Conservation (phyloP, 2,113 vertebrate genomes). For the Perca schrenkii region DNA sequence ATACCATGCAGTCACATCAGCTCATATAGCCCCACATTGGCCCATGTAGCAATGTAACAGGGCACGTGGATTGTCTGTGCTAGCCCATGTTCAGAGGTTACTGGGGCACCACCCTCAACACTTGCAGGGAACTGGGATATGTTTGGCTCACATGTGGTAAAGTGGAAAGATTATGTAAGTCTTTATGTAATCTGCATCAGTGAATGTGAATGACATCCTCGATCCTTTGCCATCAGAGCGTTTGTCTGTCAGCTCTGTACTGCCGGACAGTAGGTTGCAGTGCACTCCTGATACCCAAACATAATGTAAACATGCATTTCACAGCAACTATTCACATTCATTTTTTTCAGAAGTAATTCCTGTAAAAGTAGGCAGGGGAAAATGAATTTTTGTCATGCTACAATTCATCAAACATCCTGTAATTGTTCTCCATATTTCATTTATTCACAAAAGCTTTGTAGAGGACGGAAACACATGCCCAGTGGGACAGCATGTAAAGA, state of each 20-base stretch:
- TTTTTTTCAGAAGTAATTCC: constrained; percentile 2
- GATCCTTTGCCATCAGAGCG: constrained; percentile 62
- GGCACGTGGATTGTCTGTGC: constrained; percentile 68
- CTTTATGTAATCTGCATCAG: constrained; percentile 85
- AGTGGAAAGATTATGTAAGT: constrained; percentile 85
- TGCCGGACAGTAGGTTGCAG: constrained; percentile 63
- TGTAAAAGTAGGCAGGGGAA: background rate
- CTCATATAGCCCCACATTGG: constrained; percentile 44
- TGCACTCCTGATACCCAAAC: constrained; percentile 35
- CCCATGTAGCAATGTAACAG: constrained; percentile 33
- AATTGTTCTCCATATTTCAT: constrained; percentile 39
- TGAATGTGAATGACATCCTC: constrained; percentile 77
- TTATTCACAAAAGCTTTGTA: constrained; percentile 47
- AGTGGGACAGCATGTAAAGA: constrained; percentile 30
- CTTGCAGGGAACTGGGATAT: constrained; percentile 73
- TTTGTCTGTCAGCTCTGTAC: constrained; percentile 48
- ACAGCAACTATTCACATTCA: constrained; percentile 5
- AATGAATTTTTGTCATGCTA: constrained; percentile 5
- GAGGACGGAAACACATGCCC: constrained; percentile 37
- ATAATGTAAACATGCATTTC: constrained; percentile 25
- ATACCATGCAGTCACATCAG: constrained; percentile 12
- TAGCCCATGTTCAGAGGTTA: constrained; percentile 70
- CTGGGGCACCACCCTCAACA: constrained; percentile 72
- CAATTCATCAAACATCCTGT: constrained; percentile 45
- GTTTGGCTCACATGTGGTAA: constrained; percentile 80